Base-by-base conservation (phyloP, 1,140 invertebrate species). In the Venturia canescens region DNA sequence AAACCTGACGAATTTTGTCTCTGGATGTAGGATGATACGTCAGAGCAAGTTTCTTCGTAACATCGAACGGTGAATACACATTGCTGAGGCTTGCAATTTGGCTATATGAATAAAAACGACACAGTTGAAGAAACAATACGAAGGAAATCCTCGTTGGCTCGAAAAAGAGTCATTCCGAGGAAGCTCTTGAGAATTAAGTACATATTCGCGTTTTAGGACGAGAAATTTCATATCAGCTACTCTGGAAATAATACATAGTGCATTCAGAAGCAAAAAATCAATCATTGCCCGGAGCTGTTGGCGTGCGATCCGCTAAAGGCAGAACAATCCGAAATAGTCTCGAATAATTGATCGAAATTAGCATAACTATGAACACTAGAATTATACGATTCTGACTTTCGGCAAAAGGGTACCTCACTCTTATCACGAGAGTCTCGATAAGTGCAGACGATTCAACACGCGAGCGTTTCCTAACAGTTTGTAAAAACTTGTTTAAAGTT, bases 1-100 rank as follows among this genome's bases (percentile, higher is more conserved):
- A 77, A 77, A 77, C 57, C 57, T 6, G 66, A 77, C 57, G 74
- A 63, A 76, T 60, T 63, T 63, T 63, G 60, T 63, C 31, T 76
- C 29, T 34, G 29, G 11, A 38, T 48, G n/a, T 29, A 74, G 23
- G 29, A 69, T 69, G 13, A 31, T 69, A 63, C 60, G 26, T n/a
- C 60, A 27, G 29, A 23, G 13, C 11, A 63, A 63, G n/a, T 18
- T 53, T 15, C 50, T 18, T n/a, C 60, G 60, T 26, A 63, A 63
- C 23, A 13, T 63, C 50, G 50, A 53, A 53, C 16, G 50, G 50
- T 53, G 13, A 44, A 44, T 9, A 44, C 38, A 13, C 13, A 53
- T 53, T n/a, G 50, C n/a, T 53, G 18, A 53, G 1, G 18, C 1
- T 44, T 53, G 50, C 50, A 53, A 53, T 53, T 53, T 3, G 1